A percentile compares a stretch with the other conserved stretches of the same genome.
These are phyloP conservation scores for Drosophila parvula DNA, from an alignment of 1,140 invertebrate species.

Conservation along the genomic window DNA sequence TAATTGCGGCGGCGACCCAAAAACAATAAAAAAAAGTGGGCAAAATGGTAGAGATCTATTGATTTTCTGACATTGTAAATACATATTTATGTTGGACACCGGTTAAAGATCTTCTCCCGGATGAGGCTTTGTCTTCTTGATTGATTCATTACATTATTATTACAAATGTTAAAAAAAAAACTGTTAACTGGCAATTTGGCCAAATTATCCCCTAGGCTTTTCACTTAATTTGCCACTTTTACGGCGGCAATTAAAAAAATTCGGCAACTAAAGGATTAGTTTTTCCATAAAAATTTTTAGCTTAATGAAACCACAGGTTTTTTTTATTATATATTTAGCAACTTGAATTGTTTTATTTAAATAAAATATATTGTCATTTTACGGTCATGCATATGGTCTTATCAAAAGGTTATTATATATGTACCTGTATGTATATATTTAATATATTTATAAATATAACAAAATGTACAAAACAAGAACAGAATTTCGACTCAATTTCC, in stretches of 20 bases:
- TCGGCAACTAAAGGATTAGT: not conserved
- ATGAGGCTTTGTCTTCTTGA: conserved; percentile 61
- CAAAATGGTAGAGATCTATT: conserved; percentile 10
- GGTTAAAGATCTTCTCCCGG: conserved; percentile 3
- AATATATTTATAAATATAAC: not conserved
- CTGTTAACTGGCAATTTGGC: no score
- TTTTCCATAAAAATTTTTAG: no score
- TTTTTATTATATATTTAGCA: not conserved
- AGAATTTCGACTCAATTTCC: no score
- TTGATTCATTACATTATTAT: conserved; percentile 75
- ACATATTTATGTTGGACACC: conserved; percentile 16
- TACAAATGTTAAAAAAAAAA: conserved; percentile 62
- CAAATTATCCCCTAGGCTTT: conserved; percentile 12
- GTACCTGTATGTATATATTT: no score
- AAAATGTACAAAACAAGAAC: no score
- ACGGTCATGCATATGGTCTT: no score
- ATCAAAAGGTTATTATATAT: no score
- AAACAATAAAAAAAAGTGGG: conserved; percentile 9
- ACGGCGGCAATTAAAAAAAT: conserved; percentile 2
- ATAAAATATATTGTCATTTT: not conserved
- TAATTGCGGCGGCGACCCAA: conserved; percentile 49
- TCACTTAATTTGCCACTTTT: conserved; percentile 52
- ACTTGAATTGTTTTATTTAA: not conserved
- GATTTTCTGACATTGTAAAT: conserved; percentile 32
- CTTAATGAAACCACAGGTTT: not conserved